phyloP scores from a whole-genome alignment of 2,113 vertebrate genomes.

The Trematocara unimaculatum region DNA sequence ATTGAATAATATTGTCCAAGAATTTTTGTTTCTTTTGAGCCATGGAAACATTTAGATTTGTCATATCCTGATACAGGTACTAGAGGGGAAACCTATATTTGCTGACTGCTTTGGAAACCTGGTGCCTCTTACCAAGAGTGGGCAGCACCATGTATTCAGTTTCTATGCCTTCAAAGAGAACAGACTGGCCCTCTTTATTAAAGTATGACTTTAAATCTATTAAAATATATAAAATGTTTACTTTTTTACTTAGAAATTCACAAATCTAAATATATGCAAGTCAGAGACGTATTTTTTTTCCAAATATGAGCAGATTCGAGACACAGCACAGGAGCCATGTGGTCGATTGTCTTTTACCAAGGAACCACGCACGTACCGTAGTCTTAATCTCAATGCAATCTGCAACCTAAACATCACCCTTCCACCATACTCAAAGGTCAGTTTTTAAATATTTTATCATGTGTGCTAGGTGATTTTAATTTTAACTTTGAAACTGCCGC shows the following conservation, averaged over 20 bases:
- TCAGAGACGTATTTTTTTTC: neutral
- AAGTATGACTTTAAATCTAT: slow-evolving; percentile 74
- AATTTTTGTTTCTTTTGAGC: neutral
- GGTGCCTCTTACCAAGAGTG: slow-evolving; percentile 94
- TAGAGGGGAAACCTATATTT: slow-evolving; percentile 97
- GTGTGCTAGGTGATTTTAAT: neutral
- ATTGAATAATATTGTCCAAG: neutral
- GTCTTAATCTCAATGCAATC: slow-evolving; percentile 92
- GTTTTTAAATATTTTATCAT: neutral
- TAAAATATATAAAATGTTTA: neutral
- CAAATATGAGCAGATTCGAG: slow-evolving; percentile 79
- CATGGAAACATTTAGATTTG: neutral
- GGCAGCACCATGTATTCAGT: slow-evolving; percentile 97
- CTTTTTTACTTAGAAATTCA: neutral
- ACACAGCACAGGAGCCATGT: slow-evolving; percentile 95
- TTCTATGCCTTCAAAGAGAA: slow-evolving; percentile 99
- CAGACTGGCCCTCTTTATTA: slow-evolving; percentile 93
- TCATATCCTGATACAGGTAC: slow-evolving; percentile 72
- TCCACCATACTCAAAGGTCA: slow-evolving; percentile 73
- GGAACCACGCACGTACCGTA: slow-evolving; percentile 91
- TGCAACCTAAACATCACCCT: slow-evolving; percentile 98
- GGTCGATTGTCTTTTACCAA: slow-evolving; percentile 96
- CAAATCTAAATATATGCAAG: neutral
- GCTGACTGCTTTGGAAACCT: slow-evolving; percentile 98
- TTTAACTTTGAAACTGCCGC: neutral